Evolutionary conservation across 2,888 invertebrate species (phyloP), one percentile per base, ranked within the genome.

Genomic region (Cosmorhoe ocellata): DNA sequence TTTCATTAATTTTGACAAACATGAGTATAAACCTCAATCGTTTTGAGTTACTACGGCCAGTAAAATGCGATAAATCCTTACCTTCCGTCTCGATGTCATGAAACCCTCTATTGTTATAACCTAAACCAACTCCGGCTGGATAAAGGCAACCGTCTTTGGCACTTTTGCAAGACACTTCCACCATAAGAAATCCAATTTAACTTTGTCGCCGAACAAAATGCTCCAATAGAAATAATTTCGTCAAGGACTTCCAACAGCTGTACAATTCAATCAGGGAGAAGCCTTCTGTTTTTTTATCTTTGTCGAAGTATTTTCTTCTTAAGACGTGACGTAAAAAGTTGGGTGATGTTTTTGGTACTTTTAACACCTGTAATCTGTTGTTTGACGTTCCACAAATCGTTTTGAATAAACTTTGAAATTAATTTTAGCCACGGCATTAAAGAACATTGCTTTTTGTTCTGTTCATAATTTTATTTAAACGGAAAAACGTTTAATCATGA

Each of bases 121-220:
- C 66, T 78, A 79, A 83, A 81, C 76, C 73, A 79, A 71, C 74
- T 69, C 63, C 56, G 69, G 72, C 71, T 67, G 79, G 77, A 84
- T 81, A 83, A 81, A 83, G 64, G 70, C 74, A 67, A 74, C 79
- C 79, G 76, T 77, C 63, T 69, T 69, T 76, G 78, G 75, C 76
- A 79, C 79, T 82, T 80, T 73, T 70, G 70, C 71, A 69, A 71
- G 70, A 74, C 81, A 79, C 80, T 82, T 79, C 73, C 79, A 79
- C 84, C 83, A 84, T 87, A 87, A 87, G 85, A 88, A 87, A 88
- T 87, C 84, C 85, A 88, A 87, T 87, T 88, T 87, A 88, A 88
- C 88, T 87, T 88, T 82, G 82, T 81, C 86, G 74, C 78, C 77
- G 85, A 81, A 84, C 86, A 84, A 83, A 86, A 86, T 86, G 85